Base-by-base conservation (phyloP, 2,888 invertebrate genomes). In the Chorisops tibialis region DNA sequence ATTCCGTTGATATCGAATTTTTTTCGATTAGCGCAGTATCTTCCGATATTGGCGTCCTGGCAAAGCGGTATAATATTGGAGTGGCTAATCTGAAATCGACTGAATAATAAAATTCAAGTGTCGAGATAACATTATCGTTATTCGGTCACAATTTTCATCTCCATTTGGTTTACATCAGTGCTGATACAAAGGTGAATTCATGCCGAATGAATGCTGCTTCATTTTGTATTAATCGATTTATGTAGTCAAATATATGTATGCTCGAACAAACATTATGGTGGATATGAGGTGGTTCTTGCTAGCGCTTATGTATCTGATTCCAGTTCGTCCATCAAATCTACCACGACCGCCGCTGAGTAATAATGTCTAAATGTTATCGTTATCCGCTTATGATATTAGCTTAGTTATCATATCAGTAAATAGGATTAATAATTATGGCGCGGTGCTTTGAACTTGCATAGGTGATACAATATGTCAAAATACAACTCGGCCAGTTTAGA, bases 371-470 rank as follows among this genome's bases (percentile, higher is more conserved):
- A 59, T 61, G 63, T 63, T 60, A 51, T 61, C 59, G 35, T 16
- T 21, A 61, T 49, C 35, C 47, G 47, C 65, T 63, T 43, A 54
- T 60, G 63, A 68, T 71, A 68, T 72, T 76, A 70, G 72, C 71
- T 72, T 68, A 71, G 69, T 73, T 72, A 75, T 75, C 74, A 75
- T 35, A 43, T 24, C 30, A 30, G 30, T 30, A 21, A 75, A 71
- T 70, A 70, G 75, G 74, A 76, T 76, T 75, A 75, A 67, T 66
- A 63, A 63, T 69, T 73, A 71, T 70, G 66, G 67, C 63, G 70
- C 69, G 71, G 70, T 65, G 63, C 68, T 71, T 72, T 72, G 70
- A 72, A 70, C 67, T 69, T 63, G 50, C 30, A 30, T 30, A 30
- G 30, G 30, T 30, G n/a, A n/a, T n/a, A 38, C 37, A 19, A 51